phyloP scores from a whole-genome alignment of 2,113 vertebrate species.

The Crotalus helleri region DNA sequence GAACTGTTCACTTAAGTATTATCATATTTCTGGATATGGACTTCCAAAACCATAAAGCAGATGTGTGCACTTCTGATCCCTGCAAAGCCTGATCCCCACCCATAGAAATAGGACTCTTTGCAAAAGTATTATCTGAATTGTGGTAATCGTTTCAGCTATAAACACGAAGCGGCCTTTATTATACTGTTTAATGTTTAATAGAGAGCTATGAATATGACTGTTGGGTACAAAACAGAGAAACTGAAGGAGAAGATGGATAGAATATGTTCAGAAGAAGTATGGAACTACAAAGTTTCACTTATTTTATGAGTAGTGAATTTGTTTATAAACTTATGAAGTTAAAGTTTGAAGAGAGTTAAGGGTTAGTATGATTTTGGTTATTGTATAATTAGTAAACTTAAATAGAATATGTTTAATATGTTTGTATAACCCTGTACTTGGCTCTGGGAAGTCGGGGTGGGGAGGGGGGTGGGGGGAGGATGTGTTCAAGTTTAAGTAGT shows the following conservation, averaged over 20 bases:
- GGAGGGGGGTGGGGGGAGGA: too few species aligned
- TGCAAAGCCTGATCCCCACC: not conserved
- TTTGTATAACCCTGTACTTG: too few species aligned
- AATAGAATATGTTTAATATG: too few species aligned
- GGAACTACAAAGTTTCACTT: too few species aligned
- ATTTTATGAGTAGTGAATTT: too few species aligned
- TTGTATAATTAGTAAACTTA: too few species aligned
- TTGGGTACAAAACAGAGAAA: not conserved
- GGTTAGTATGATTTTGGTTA: too few species aligned
- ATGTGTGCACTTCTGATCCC: not conserved
- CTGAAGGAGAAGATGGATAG: not conserved
- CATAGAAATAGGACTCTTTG: not conserved
- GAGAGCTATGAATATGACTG: not conserved
- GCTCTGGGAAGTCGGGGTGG: too few species aligned
- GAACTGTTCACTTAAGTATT: not conserved
- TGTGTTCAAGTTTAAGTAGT: too few species aligned
- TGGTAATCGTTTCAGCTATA: not conserved
- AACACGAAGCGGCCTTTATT: not conserved
- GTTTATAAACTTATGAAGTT: too few species aligned
- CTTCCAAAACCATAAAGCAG: not conserved
- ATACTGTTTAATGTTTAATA: not conserved
- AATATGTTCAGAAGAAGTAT: too few species aligned
- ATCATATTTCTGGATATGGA: not conserved
- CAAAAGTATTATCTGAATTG: not conserved
- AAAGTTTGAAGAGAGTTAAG: too few species aligned